A percentile compares a stretch with the other conserved stretches of the same genome.
Conservation (phyloP, 1,140 invertebrate species). For the Drosophila repletoides region DNA sequence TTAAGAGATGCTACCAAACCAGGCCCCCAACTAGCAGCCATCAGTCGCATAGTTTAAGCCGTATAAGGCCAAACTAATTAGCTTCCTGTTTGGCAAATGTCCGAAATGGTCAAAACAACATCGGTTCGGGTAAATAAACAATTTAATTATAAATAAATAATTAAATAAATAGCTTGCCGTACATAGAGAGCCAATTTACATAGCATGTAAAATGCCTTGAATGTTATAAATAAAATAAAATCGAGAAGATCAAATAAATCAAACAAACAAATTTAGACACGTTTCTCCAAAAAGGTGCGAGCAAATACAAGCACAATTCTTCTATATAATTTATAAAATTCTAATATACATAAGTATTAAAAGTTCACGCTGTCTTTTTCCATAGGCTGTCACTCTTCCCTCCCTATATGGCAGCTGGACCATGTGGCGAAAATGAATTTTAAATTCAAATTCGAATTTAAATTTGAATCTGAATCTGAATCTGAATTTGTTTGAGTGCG, state of each 20-base stretch:
- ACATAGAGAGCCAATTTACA: conserved; percentile 66
- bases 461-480: conserved; percentile 32
- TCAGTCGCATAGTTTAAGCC: conserved; percentile 69
- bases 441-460: conserved; percentile 2
- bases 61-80: conserved; percentile 72
- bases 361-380: conserved; percentile 30
- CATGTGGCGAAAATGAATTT: conserved; percentile 67
- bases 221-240: conserved; percentile 46
- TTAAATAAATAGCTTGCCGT: conserved; percentile 65
- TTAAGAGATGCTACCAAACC: conserved; percentile 43
- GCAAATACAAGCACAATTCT: not conserved
- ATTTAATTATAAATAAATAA: conserved; percentile 80
- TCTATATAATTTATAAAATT: conserved; percentile 9
- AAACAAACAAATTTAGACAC: conserved; percentile 59
- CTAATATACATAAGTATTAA: not conserved
- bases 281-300: conserved; percentile 48
- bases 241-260: conserved; percentile 53
- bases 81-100: conserved; percentile 55
- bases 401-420: conserved; percentile 63
- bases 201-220: conserved; percentile 61
- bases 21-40: conserved; percentile 36
- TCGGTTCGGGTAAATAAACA: conserved; percentile 60
- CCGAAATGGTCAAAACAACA: conserved; percentile 64
- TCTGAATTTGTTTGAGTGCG: conserved; percentile 41
- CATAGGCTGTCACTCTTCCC: conserved; percentile 45